Evolutionary conservation across 2,888 invertebrate genomes (phyloP), one percentile per base, ranked within the genome.

Genomic region (Tipula lateralis): DNA sequence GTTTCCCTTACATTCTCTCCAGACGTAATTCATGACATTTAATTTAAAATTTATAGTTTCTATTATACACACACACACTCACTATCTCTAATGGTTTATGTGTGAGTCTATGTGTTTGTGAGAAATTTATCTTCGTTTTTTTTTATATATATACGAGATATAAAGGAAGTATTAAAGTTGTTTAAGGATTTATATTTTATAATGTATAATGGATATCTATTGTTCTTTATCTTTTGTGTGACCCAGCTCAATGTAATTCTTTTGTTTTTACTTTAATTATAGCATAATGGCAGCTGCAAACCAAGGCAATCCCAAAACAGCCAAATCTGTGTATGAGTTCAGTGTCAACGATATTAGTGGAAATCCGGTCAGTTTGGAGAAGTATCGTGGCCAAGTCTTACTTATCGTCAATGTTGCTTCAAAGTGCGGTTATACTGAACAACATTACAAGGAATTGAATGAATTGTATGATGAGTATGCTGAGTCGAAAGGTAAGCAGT

Each of bases 331-430:
- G 9, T 85, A 85, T 80, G 85, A 85, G 66, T 85, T 85, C 44
- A 39, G 9, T 1, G 85, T 83, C 9, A 85, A 85, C 2, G 85
- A 85, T 66, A 85, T 85, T n/a, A 84, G 84, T 13, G 85, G 85
- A 16, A 39, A 85, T 19, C 50, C 34, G 2, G 83, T 85, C 2
- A 85, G 83, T 80, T 80, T 85, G 85, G 85, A 85, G 2, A 85
- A 85, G 29, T 92, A 92, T 89, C 85, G 92, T 86, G 93, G 91
- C 39, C 90, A 92, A 87, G 92, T 92, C 16, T 89, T 91, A 85
- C 87, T 93, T 32, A 91, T 93, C 84, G 92, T 93, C 34, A 93
- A 93, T 88, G 93, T 93, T 34, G 93, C 93, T 6, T 91, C 91
- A 80, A 91, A 93, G 88, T 93, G 93, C 91, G 93, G 93, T 36